Percentiles rank a stretch among this genome's conserved stretches.
Evolutionary conservation across 1,140 invertebrate species (phyloP).

Genomic region (Cydia splendana): DNA sequence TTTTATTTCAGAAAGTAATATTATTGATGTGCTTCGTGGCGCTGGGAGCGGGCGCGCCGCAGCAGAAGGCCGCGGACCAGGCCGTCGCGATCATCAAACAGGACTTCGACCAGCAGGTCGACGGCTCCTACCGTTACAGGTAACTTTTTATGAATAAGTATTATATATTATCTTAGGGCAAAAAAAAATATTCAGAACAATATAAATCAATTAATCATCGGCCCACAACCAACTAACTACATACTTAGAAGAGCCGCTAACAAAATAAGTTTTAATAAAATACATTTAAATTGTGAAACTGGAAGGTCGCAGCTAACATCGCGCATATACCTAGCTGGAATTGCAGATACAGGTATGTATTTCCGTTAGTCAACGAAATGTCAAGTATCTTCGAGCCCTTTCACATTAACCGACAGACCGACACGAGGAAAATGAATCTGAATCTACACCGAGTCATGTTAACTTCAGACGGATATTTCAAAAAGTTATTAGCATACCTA

Average conservation of each 20-base stretch:
- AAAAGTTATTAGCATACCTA: too few relatives aligned
- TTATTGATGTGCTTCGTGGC: constrained; percentile 62
- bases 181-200: too few relatives aligned
- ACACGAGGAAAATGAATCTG: not conserved
- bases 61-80: constrained; percentile 71
- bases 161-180: too few relatives aligned
- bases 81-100: constrained; percentile 83
- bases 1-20: constrained; percentile 58
- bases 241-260: too few relatives aligned
- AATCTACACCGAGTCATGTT: too few relatives aligned
- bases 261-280: not conserved
- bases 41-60: constrained; percentile 74
- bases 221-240: too few relatives aligned
- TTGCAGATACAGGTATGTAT: not conserved
- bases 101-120: constrained; percentile 83
- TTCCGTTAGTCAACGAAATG: constrained; percentile 15
- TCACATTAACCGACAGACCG: not conserved
- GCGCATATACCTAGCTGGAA: not conserved
- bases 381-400: not conserved
- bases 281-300: not conserved
- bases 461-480: too few relatives aligned
- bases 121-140: constrained; percentile 84
- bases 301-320: not conserved
- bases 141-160: constrained; percentile 44
- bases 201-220: too few relatives aligned